Evolutionary conservation across 2,888 invertebrate genomes (phyloP).

Genomic region (Perizoma affinitatum): DNA sequence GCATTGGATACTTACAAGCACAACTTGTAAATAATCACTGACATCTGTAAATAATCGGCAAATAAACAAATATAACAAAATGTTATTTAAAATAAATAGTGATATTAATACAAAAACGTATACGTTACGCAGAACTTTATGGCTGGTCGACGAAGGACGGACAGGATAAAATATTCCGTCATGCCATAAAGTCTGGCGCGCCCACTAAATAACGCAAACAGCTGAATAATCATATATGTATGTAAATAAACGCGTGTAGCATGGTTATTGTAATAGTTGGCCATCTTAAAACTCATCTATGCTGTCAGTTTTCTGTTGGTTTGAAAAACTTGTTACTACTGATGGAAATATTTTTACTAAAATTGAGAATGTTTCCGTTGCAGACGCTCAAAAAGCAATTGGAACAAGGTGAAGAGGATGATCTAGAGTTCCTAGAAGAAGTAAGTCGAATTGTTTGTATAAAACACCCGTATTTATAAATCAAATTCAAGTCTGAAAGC

Average conservation of each 20-base stretch:
- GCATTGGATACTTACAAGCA: slow-evolving; percentile 33
- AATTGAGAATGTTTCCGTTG: slow-evolving; percentile 31
- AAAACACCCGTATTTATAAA: background rate
- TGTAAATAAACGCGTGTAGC: slow-evolving; percentile 23
- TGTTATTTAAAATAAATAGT: slow-evolving; percentile 17
- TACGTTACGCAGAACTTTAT: slow-evolving; percentile 8
- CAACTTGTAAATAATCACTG: slow-evolving; percentile 56
- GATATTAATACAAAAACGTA: slow-evolving; percentile 11
- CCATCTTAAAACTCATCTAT: slow-evolving; percentile 5
- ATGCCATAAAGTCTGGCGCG: slow-evolving; percentile 13
- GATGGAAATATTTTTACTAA: background rate
- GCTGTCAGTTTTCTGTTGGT: slow-evolving; percentile 7
- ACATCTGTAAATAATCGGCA: slow-evolving; percentile 45
- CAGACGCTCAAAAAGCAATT: slow-evolving; percentile 75
- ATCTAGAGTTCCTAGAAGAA: slow-evolving; percentile 67
- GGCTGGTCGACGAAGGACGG: background rate
- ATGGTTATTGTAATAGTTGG: slow-evolving; percentile 21
- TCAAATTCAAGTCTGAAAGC: too few species aligned
- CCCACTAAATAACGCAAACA: slow-evolving; percentile 22
- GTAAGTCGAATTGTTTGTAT: slow-evolving; percentile 43
- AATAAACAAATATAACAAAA: slow-evolving; percentile 21
- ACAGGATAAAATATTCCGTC: slow-evolving; percentile 3
- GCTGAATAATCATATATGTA: slow-evolving; percentile 25
- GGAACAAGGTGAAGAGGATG: slow-evolving; percentile 73
- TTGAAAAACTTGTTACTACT: background rate